Evolutionary conservation across 2,888 invertebrate genomes (phyloP).

Genomic region (Noctuana brunneofusca): DNA sequence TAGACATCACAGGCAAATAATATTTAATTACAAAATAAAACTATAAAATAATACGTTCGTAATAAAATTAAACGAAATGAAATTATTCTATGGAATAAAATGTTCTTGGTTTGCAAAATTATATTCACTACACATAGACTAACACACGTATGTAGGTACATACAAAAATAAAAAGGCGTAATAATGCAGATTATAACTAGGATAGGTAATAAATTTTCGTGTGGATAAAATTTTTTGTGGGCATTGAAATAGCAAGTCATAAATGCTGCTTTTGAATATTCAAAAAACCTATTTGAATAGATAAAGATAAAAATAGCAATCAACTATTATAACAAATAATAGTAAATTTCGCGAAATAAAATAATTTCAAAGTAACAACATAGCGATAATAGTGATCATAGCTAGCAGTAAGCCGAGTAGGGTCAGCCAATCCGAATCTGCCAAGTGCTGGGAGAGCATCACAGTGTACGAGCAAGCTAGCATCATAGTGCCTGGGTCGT

Average conservation of each 20-base stretch:
- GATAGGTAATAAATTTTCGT: no score
- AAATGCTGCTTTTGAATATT: no score
- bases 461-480: constrained; percentile 90
- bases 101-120: background rate
- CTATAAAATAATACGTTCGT: constrained; percentile 9
- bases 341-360: no score
- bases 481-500: constrained; percentile 86
- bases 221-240: no score
- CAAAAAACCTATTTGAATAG: no score
- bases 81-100: background rate
- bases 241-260: no score
- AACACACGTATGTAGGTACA: no score
- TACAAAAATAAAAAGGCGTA: no score
- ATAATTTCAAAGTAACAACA: constrained; percentile 80
- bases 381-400: constrained; percentile 87
- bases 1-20: constrained; percentile 19
- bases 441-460: constrained; percentile 87
- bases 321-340: no score
- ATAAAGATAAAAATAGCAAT: no score
- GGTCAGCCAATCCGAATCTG: constrained; percentile 88
- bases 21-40: constrained; percentile 3
- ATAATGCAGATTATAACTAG: no score
- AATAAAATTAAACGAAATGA: background rate
- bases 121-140: no score
- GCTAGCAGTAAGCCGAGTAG: constrained; percentile 89